These are phyloP conservation scores for Brachyptera risi DNA, from an alignment of 2,888 invertebrate genomes.

Conservation along the genomic window DNA sequence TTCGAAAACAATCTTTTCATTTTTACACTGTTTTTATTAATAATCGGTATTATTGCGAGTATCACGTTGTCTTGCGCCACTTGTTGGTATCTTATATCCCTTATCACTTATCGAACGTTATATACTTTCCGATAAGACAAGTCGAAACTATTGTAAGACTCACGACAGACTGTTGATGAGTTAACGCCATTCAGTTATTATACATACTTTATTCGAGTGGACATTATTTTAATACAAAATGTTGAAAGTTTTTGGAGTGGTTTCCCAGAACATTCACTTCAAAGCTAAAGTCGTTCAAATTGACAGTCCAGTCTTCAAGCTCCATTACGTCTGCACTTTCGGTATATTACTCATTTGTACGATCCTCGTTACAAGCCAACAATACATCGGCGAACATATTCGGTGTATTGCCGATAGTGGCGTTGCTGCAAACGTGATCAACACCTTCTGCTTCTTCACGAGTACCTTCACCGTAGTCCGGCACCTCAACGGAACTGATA, in stretches of 20 bases:
- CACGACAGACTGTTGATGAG: no score
- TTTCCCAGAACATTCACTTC: slow-evolving; percentile 33
- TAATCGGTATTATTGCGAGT: no score
- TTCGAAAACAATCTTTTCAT: no score
- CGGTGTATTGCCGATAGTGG: slow-evolving; percentile 33
- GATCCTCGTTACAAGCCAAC: slow-evolving; percentile 42
- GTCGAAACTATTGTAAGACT: no score
- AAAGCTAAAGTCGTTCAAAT: slow-evolving; percentile 37
- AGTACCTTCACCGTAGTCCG: slow-evolving; percentile 29
- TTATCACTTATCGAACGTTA: no score
- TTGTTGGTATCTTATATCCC: no score
- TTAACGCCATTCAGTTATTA: no score
- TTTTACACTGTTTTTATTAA: no score
- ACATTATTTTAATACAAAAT: no score
- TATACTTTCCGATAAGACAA: no score
- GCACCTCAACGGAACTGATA: slow-evolving; percentile 4
- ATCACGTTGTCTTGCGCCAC: no score
- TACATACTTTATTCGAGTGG: no score
- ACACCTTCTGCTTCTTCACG: slow-evolving; percentile 37
- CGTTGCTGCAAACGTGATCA: slow-evolving; percentile 33
- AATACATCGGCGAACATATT: slow-evolving; percentile 37
- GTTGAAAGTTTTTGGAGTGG: slow-evolving; percentile 40
- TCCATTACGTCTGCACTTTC: slow-evolving; percentile 42
- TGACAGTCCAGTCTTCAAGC: slow-evolving; percentile 40
- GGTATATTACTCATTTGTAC: slow-evolving; percentile 43